Evolutionary conservation across 2,113 vertebrate species (phyloP).

Genomic region (Murina feae): DNA sequence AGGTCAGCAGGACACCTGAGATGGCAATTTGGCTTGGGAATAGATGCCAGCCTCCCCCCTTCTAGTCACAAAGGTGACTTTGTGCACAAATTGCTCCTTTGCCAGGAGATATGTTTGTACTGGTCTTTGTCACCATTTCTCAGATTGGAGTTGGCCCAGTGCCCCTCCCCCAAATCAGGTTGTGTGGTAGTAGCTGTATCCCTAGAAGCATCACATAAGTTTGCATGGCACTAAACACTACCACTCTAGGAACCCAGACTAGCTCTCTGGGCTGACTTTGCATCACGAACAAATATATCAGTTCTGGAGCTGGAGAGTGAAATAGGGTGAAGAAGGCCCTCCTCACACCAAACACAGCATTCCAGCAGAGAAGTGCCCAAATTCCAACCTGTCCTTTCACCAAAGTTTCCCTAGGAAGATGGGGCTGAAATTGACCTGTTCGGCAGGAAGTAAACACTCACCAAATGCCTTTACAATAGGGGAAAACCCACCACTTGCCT

Average conservation of each 20-base stretch:
- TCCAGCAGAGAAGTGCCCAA: conserved; percentile 15
- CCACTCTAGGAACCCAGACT: background rate
- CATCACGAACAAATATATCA: background rate
- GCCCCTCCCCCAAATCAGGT: background rate
- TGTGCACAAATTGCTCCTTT: background rate
- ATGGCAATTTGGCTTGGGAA: background rate
- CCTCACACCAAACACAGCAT: conserved; percentile 18
- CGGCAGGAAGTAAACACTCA: conserved; percentile 54
- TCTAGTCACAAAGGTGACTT: background rate
- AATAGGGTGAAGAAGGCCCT: conserved; percentile 16
- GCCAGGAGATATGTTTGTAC: background rate
- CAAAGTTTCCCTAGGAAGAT: conserved; percentile 44
- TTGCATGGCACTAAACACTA: background rate
- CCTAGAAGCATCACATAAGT: background rate
- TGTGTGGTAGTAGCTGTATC: background rate
- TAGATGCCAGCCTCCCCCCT: background rate
- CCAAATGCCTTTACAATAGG: conserved; percentile 67
- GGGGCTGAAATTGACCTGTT: conserved; percentile 26
- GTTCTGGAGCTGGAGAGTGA: background rate
- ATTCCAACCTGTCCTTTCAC: conserved; percentile 12
- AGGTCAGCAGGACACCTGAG: conserved; percentile 28
- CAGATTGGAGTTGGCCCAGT: background rate
- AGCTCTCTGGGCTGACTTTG: background rate
- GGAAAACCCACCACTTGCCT: conserved; percentile 28
- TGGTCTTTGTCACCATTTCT: conserved; percentile 34